Base-by-base conservation (phyloP, 2,888 invertebrate genomes). In the Tipula unca region DNA sequence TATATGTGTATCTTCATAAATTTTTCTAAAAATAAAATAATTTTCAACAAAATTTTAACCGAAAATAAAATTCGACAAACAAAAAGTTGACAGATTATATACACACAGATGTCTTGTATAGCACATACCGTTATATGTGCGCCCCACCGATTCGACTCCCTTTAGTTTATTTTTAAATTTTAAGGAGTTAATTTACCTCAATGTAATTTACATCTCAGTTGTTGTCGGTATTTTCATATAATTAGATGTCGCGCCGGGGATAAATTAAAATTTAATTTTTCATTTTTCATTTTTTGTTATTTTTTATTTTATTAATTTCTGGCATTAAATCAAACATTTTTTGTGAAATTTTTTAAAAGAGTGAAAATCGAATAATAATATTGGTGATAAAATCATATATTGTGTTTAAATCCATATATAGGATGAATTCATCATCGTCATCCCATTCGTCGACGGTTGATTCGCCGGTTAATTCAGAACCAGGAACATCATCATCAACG, bases 251-350 rank as follows among this genome's bases (percentile, higher is more conserved):
- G 69, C 69, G 69, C 25, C 69, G 69, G 69, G 25, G 69, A 10
- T 69, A 69, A 54, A 54, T 54, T n/a, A 54, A 54, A 54, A 54
- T 6, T 54, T 54, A 54, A 17, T 17, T 48, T 48, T 48, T 48
- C 48, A 54, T n/a, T 25, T 69, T 69, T 69, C 25, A 69, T 17
- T 6, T 25, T 69, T 25, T 13, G 10, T 25, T 69, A 5, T 48
- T 48, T 48, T 48, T 48, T 48, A 6, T 17, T 17, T 48, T 48
- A 6, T 4, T 48, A 48, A 48, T 69, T 69, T 69, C 13, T 69
- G 69, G 69, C 69, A 69, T 69, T 69, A 69, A 69, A 69, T 69
- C 69, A 69, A 69, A 54, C 48, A 17, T 69, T 69, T 69, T 69
- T 25, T 17, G 13, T 42, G 8, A 48, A 69, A 20, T 25, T 20